Conservation (phyloP, 2,113 vertebrate genomes). For the Lampris incognitus region DNA sequence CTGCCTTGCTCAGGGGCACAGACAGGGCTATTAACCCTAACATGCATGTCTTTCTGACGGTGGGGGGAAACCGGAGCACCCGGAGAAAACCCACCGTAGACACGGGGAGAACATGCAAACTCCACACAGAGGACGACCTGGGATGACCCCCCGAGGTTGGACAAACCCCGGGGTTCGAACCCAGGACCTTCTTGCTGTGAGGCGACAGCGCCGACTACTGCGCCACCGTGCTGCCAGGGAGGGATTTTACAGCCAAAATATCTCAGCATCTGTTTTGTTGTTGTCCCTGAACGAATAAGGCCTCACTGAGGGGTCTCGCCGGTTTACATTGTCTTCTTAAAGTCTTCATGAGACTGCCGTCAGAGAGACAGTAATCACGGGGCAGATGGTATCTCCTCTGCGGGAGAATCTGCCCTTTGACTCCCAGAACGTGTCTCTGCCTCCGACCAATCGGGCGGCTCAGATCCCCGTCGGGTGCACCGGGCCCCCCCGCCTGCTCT, state of each 20-base stretch:
- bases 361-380: conserved; percentile 18
- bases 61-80: too few species aligned
- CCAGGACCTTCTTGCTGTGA: too few species aligned
- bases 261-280: not conserved
- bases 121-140: too few species aligned
- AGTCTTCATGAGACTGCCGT: conserved; percentile 36
- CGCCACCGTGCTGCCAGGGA: not conserved
- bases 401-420: conserved; percentile 74
- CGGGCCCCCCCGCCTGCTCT: conserved; percentile 65
- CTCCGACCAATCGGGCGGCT: conserved; percentile 70
- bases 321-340: not conserved
- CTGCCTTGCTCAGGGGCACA: too few species aligned
- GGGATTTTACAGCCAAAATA: not conserved
- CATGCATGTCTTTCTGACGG: too few species aligned
- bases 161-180: too few species aligned
- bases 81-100: too few species aligned
- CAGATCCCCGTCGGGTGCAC: conserved; percentile 56
- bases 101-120: too few species aligned
- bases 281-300: not conserved
- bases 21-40: too few species aligned
- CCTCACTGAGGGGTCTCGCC: not conserved
- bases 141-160: too few species aligned
- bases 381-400: conserved; percentile 76
- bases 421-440: conserved; percentile 61
- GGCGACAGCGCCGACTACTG: too few species aligned